Evolutionary conservation across 2,113 vertebrate species (phyloP), one percentile per base, ranked within the genome.

Genomic region (Tricholaema leucomelas): DNA sequence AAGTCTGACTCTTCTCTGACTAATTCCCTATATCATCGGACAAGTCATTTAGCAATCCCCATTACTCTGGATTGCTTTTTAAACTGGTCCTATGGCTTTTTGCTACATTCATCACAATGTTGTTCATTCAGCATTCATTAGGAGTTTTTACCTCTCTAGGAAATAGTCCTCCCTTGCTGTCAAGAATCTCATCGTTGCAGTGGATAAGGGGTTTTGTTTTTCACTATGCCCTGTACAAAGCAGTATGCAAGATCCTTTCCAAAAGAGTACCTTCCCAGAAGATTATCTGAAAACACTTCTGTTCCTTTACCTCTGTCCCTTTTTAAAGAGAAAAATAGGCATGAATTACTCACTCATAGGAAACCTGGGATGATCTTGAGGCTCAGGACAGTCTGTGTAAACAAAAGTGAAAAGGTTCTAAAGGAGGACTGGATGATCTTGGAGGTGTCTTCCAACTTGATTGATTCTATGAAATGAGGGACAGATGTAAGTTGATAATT

Each of bases 191-290:
- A 5, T 20, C 35, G 8, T 9, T 1, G 1, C 35, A 61, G 8
- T 5, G 52, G 60, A 2, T 0, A 55, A 65, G 20, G 40, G 11
- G 30, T 3, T 0, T 0, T 88, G 85, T 85, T 28, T 27, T 17
- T 55, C 30, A 42, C 55, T 17, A 38, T 23, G 21, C 8, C 9
- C 23, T 80, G 15, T 38, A 42, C 27, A 48, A 63, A 91, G 31
- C 21, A 81, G 25, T 6, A 16, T 28, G 10, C 25, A 64, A 84
- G 3, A 10, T 12, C 8, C 14, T 55, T 25, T 64, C 38, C 10
- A 36, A 21, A 59, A 76, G 55, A 30, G 2, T 15, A 31, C 21
- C 16, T 70, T 69, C 21, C 21, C 23, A 77, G 35, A 10, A 72
- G 63, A 21, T 56, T 19, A 35, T 35, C 35, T 84, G 58, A 33